Percentiles rank a stretch among this genome's conserved stretches.
These are phyloP conservation scores for Limulus polyphemus DNA, from an alignment of 2,888 invertebrate genomes.

Conservation along the genomic window DNA sequence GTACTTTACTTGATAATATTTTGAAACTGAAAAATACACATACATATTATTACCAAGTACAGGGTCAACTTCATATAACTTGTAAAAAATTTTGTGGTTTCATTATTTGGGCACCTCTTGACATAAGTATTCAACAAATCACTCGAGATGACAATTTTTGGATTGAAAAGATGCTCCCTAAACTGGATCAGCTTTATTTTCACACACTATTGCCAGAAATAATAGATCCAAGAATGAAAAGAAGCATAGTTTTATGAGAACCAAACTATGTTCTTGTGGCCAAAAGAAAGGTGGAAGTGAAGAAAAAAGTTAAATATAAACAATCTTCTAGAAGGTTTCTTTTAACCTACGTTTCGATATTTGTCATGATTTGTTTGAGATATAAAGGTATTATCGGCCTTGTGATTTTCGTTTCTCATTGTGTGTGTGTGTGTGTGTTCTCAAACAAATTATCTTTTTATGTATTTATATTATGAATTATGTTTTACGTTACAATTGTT, in stretches of 20 bases:
- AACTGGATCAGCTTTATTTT: background rate
- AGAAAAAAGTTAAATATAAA: background rate
- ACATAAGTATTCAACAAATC: background rate
- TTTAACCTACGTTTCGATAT: too few relatives aligned
- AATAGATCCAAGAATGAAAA: background rate
- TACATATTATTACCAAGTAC: background rate
- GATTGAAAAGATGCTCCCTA: background rate
- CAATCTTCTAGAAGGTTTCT: too few relatives aligned
- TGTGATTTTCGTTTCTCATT: too few relatives aligned
- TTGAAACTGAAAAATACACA: background rate
- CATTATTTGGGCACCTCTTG: background rate
- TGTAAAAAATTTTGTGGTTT: background rate
- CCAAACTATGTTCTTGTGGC: background rate
- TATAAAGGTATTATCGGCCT: too few relatives aligned
- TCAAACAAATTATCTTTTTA: too few relatives aligned
- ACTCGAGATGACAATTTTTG: background rate
- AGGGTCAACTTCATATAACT: background rate
- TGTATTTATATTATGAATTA: too few relatives aligned
- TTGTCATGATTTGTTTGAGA: too few relatives aligned
- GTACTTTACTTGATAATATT: constrained; percentile 12
- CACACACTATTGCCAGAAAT: background rate
- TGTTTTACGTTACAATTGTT: too few relatives aligned
- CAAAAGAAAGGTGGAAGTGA: background rate
- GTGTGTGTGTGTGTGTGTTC: too few relatives aligned
- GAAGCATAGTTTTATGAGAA: background rate